Conservation (phyloP, 2,797 vertebrate genomes). For the Peromyscus nudipes region DNA sequence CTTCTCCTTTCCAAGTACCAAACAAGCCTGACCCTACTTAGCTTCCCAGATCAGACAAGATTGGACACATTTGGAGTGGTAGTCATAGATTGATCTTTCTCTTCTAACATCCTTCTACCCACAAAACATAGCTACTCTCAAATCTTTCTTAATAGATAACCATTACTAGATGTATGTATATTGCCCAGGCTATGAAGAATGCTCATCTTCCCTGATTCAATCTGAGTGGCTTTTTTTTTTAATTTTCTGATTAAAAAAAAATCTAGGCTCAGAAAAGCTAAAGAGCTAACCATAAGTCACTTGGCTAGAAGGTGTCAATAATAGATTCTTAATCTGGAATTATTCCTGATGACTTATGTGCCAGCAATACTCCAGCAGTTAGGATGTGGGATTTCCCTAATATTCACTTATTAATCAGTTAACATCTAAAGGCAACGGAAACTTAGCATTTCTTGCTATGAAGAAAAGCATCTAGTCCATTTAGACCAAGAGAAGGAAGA, state of each 20-base stretch:
- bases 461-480: background rate
- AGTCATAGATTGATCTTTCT: background rate
- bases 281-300: background rate
- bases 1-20: background rate
- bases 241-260: slow-evolving; percentile 9
- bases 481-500: background rate
- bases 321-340: slow-evolving; percentile 8
- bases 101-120: background rate
- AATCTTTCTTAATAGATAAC: background rate
- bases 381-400: background rate
- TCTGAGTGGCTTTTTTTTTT: background rate
- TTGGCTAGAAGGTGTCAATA: background rate
- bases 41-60: background rate
- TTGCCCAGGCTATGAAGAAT: background rate
- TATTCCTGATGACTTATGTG: background rate
- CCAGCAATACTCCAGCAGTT: background rate
- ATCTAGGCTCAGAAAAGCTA: background rate
- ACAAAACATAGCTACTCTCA: background rate
- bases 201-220: background rate
- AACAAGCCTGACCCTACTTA: background rate
- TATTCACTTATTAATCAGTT: slow-evolving; percentile 9
- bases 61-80: background rate
- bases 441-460: background rate
- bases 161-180: slow-evolving; percentile 14
- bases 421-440: background rate